Base-by-base conservation (phyloP, 2,888 invertebrate genomes). In the Maniola hyperantus region DNA sequence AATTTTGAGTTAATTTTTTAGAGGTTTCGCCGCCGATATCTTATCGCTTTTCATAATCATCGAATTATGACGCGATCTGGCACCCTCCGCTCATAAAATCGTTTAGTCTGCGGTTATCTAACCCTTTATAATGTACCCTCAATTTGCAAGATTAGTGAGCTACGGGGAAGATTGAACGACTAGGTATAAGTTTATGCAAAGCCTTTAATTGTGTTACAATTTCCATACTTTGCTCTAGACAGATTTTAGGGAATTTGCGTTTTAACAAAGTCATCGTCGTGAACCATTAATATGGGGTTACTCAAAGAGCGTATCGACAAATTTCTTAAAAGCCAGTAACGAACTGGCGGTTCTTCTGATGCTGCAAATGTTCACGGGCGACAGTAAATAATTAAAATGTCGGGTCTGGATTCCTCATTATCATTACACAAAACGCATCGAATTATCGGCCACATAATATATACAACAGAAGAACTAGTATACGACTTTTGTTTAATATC, bases 181-280 rank as follows among this genome's bases (percentile, higher is more conserved):
- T 66, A 53, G 54, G 62, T 26, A 58, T 51, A 58, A 67, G 60
- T 65, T 71, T 69, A 71, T 72, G 68, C 66, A 71, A 68, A 68
- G 58, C 60, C 60, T 58, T 59, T 70, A 62, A 71, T 71, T 71
- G 66, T 44, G 63, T 66, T 64, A 62, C 18, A 61, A 71, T 71
- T 72, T 68, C 66, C 72, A 71, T 71, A 68, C 67, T 66, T 67
- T 67, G 64, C 50, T 59, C 61, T 68, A 60, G 55, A 65, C 60
- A 65, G 60, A 61, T 39, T 59, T 53, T 55, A 53, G 57, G 44
- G 33, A 33, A 64, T 48, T 55, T 46, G 33, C 15, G n/a, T 33
- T 6, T 13, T 46, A 39, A 53, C 54, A 54, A 54, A 46, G 42
- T 26, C 8, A 15, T 26, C 46, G 44, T 36, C 8, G 36, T 39